phyloP scores from a whole-genome alignment of 2,113 vertebrate genomes.

The Tylochromis polylepis region DNA sequence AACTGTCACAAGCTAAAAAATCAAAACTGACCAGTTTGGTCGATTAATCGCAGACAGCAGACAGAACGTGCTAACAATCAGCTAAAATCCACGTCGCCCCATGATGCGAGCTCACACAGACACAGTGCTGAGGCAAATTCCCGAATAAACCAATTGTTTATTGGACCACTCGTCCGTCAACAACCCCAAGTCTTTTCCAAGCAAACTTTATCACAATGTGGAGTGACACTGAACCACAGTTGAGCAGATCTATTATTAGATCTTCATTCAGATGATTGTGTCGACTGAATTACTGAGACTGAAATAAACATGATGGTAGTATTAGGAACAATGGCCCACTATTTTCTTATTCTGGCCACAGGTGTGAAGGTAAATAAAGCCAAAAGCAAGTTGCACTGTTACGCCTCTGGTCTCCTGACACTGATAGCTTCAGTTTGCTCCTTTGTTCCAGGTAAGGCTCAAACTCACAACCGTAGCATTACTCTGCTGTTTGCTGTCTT shows the following conservation, averaged over 20 bases:
- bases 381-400: not conserved
- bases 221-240: not conserved
- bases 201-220: not conserved
- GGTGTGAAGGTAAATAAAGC: not conserved
- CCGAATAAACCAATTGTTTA: not conserved
- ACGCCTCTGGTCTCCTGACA: not conserved
- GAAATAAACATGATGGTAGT: not conserved
- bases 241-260: not conserved
- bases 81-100: not conserved
- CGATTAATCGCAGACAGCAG: not conserved
- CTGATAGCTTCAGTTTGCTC: not conserved
- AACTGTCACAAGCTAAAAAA: not conserved
- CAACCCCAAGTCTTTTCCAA: not conserved
- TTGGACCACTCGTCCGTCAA: not conserved
- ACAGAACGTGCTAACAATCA: not conserved
- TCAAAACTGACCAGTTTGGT: not conserved
- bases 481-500: not conserved
- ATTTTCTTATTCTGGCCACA: not conserved
- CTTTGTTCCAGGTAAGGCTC: constrained; percentile 21
- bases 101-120: not conserved
- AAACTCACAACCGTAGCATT: constrained; percentile 36
- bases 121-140: not conserved
- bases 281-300: not conserved
- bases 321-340: not conserved
- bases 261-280: not conserved